Evolutionary conservation across 1,140 invertebrate species (phyloP), one percentile per base, ranked within the genome.

Genomic region (Dreissena polymorpha): DNA sequence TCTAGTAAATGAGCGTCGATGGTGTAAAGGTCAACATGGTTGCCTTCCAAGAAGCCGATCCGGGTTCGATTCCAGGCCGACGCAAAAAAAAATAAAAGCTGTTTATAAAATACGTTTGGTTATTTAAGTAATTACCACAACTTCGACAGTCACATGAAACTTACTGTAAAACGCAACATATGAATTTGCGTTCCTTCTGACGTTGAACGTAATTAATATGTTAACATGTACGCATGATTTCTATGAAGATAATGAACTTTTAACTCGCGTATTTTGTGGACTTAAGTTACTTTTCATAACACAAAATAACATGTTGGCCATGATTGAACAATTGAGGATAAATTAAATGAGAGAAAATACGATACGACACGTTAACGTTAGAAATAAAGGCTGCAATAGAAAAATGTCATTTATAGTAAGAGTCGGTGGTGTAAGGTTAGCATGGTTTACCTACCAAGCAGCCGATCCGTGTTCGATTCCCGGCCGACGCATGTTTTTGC

Each of bases 391-490:
- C 18, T 18, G 53, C 53, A 55, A 12, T 12, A 55, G 12, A 12
- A 55, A 55, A 55, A n/a, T n/a, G n/a, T n/a, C n/a, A n/a, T n/a
- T 55, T 12, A 55, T 55, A 55, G 12, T 12, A 18, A 55, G 53
- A 12, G 12, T 83, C 80, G 80, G 80, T 83, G 80, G 80, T 83
- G 71, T 83, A 83, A 83, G 75, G 80, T 70, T 83, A 69, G 75
- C 71, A 71, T 96, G 96, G 95, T 96, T 96, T 96, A 96, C 96
- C 96, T 97, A 97, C 96, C 96, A 97, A 97, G 96, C 96, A 97
- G 95, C 96, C 96, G 96, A 97, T 96, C 96, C 96, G 96, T 95
- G 96, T 97, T 97, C 96, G 96, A 97, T 96, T 97, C 96, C 95
- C 96, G 88, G 89, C 89, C 83, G 86, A 89, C 87, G 88, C 53